These are phyloP conservation scores for Pachyuromys duprasi DNA, from an alignment of 2,797 vertebrate species.

Conservation along the genomic window DNA sequence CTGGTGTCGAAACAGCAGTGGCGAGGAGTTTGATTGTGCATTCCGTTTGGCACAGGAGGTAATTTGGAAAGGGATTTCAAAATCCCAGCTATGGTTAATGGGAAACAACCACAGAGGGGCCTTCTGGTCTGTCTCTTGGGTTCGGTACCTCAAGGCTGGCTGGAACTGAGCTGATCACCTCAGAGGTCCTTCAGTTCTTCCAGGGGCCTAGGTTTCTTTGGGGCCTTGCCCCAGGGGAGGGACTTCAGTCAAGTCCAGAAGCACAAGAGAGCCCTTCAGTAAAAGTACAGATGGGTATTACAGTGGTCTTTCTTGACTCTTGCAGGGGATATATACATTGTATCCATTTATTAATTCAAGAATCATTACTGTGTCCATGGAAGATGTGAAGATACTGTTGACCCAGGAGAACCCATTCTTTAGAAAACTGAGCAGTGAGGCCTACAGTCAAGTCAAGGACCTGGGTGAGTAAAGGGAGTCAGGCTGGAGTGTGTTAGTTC, in stretches of 20 bases:
- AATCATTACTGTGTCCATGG: conserved; percentile 93
- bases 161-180: accelerated
- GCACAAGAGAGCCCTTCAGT: neutral
- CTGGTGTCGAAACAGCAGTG: conserved; percentile 96
- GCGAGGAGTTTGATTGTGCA: conserved; percentile 96
- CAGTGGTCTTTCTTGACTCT: neutral
- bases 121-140: accelerated
- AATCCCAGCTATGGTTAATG: accelerated
- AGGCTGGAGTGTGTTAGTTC: accelerated
- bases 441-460: conserved; percentile 94
- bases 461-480: conserved; percentile 87
- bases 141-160: neutral
- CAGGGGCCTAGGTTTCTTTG: too few relatives aligned
- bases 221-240: neutral
- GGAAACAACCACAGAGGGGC: too few relatives aligned
- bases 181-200: accelerated
- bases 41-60: conserved; percentile 99
- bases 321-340: conserved; percentile 96
- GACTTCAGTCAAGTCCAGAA: accelerated
- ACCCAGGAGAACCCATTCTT: conserved; percentile 99
- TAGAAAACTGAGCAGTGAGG: conserved; percentile 93
- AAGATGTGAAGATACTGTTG: conserved; percentile 96
- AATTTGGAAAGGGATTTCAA: conserved; percentile 64
- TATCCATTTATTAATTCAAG: conserved; percentile 97
- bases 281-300: accelerated